phyloP scores from a whole-genome alignment of 2,888 invertebrate species.

The Scotopteryx bipunctaria region DNA sequence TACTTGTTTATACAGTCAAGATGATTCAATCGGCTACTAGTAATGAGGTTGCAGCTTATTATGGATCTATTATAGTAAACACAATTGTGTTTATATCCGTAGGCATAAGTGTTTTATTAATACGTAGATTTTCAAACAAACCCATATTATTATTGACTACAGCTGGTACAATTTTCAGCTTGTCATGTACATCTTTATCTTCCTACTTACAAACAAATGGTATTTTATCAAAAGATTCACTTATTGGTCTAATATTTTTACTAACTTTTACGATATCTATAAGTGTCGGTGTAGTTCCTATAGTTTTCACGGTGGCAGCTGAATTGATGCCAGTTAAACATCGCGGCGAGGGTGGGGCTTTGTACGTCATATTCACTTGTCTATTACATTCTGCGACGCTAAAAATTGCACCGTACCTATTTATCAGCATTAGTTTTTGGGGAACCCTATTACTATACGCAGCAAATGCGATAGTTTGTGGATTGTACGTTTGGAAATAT shows the following conservation, averaged over 20 bases:
- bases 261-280: constrained; percentile 17
- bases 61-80: constrained; percentile 12
- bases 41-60: constrained; percentile 15
- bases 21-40: constrained; percentile 18
- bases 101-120: not conserved
- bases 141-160: constrained; percentile 8
- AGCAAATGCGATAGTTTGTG: constrained; percentile 24
- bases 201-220: constrained; percentile 22
- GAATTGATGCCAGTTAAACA: constrained; percentile 34
- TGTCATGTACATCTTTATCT: constrained; percentile 2
- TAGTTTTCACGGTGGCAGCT: constrained; percentile 24
- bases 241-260: constrained; percentile 22
- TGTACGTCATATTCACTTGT: constrained; percentile 29
- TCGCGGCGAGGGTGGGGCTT: constrained; percentile 30
- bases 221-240: constrained; percentile 25
- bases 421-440: constrained; percentile 26
- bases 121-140: constrained; percentile 19
- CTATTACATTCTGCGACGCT: constrained; percentile 24
- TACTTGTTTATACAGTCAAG: constrained; percentile 19
- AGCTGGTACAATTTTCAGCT: constrained; percentile 6
- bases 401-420: constrained; percentile 31
- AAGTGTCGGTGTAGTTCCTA: constrained; percentile 21
- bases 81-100: not conserved
- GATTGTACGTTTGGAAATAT: constrained; percentile 29
- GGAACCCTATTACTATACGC: constrained; percentile 30